Evolutionary conservation across 1,140 invertebrate genomes (phyloP).

Genomic region (Nasonia vitripennis): DNA sequence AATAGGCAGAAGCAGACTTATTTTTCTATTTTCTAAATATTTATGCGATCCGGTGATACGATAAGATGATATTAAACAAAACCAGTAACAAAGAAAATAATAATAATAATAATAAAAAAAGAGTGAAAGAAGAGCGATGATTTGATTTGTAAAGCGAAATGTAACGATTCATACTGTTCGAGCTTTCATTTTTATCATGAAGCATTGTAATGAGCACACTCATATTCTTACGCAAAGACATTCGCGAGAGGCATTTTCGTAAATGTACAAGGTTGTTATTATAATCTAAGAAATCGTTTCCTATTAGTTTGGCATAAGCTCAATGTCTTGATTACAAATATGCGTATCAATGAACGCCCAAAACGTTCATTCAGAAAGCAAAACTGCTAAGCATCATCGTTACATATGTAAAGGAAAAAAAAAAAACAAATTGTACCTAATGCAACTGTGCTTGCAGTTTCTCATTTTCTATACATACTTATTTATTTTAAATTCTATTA

Average conservation of each 20-base stretch:
- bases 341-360: not conserved
- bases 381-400: constrained; percentile 34
- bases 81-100: constrained; percentile 45
- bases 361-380: constrained; percentile 1
- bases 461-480: constrained; percentile 41
- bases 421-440: constrained; percentile 52
- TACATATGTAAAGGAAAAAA: constrained; percentile 46
- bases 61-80: constrained; percentile 43
- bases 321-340: constrained; percentile 45
- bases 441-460: constrained; percentile 57
- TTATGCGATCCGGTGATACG: constrained; percentile 41
- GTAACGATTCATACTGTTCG: constrained; percentile 26
- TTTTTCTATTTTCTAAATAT: constrained; percentile 54
- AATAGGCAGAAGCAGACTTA: constrained; percentile 53
- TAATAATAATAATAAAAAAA: constrained; percentile 21
- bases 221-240: constrained; percentile 25
- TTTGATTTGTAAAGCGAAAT: constrained; percentile 30
- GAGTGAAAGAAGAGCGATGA: constrained; percentile 8
- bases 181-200: constrained; percentile 39
- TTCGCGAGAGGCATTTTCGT: constrained; percentile 34
- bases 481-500: constrained; percentile 49
- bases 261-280: constrained; percentile 63
- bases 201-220: constrained; percentile 39
- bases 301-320: constrained; percentile 56
- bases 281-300: constrained; percentile 57